Percentiles rank a stretch among this genome's conserved stretches.
Conservation (phyloP, 64 coral and sea anemone species). For the Orbicella faveolata region DNA sequence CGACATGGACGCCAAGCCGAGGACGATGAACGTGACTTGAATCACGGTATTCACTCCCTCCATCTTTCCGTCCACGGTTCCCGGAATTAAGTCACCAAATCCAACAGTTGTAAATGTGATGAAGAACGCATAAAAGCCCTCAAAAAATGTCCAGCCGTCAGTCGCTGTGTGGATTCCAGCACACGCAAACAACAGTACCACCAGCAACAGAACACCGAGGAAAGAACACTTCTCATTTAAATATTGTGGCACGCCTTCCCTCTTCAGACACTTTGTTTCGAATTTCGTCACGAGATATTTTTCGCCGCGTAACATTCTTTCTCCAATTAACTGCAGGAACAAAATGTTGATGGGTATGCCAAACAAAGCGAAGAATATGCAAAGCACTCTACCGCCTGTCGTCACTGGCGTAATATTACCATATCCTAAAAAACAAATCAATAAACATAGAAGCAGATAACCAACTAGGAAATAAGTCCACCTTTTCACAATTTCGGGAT, state of each 20-base stretch:
- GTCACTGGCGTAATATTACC: constrained; percentile 79
- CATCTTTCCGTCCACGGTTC: neutral
- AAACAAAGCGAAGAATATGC: constrained; percentile 77
- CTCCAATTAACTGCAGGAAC: constrained; percentile 59
- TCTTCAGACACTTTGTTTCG: constrained; percentile 43
- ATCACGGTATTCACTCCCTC: neutral
- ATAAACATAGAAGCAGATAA: too few species aligned
- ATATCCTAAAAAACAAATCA: constrained; percentile 58
- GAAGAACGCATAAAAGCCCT: constrained; percentile 58
- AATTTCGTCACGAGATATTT: constrained; percentile 27
- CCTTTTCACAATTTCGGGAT: too few species aligned
- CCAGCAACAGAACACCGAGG: constrained; percentile 13
- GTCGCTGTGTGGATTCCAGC: neutral
- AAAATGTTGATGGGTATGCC: constrained; percentile 69
- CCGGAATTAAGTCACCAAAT: constrained; percentile 45
- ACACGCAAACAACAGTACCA: neutral
- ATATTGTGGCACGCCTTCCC: constrained; percentile 17
- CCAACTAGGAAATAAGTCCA: too few species aligned
- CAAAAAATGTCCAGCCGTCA: constrained; percentile 37
- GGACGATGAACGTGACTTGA: neutral
- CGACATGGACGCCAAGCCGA: constrained; percentile 24
- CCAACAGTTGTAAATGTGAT: constrained; percentile 67
- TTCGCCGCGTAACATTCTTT: constrained; percentile 18
- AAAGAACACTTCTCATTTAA: constrained; percentile 37
- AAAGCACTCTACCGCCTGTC: constrained; percentile 54